A percentile compares a stretch with the other conserved stretches of the same genome.
Evolutionary conservation across 2,797 vertebrate genomes (phyloP).

Genomic region (Pipistrellus kuhlii): DNA sequence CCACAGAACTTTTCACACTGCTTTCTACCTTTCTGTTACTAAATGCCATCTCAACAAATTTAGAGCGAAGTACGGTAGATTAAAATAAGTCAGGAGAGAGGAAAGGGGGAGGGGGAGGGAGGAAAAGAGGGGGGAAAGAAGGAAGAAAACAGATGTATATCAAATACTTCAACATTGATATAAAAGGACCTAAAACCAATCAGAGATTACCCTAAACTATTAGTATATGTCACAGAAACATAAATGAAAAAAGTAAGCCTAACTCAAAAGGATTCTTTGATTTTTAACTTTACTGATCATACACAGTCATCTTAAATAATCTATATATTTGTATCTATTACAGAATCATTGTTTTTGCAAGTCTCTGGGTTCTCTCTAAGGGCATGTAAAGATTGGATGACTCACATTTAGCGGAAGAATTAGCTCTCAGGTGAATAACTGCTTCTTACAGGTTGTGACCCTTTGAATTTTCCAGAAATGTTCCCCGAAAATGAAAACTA

Average conservation of each 20-base stretch:
- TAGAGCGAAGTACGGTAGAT: background rate
- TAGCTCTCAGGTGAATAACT: background rate
- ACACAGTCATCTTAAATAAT: background rate
- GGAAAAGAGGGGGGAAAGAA: background rate
- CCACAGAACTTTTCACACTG: background rate
- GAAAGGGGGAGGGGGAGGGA: too few relatives aligned
- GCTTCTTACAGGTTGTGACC: background rate
- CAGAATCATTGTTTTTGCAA: background rate
- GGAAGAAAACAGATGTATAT: background rate
- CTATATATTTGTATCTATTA: background rate
- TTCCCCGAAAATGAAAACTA: background rate
- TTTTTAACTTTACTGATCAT: background rate
- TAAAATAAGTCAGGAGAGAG: background rate
- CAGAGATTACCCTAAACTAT: background rate
- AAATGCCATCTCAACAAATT: background rate
- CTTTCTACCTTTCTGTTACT: background rate
- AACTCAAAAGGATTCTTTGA: background rate
- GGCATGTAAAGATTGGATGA: background rate
- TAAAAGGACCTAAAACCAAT: background rate
- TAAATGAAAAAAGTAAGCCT: background rate
- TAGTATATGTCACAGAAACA: background rate
- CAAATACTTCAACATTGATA: background rate
- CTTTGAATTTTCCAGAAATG: background rate
- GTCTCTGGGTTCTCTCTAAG: background rate
- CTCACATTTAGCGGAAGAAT: background rate